Evolutionary conservation across 2,113 vertebrate genomes (phyloP), one percentile per base, ranked within the genome.

Genomic region (Eurystomus gularis): DNA sequence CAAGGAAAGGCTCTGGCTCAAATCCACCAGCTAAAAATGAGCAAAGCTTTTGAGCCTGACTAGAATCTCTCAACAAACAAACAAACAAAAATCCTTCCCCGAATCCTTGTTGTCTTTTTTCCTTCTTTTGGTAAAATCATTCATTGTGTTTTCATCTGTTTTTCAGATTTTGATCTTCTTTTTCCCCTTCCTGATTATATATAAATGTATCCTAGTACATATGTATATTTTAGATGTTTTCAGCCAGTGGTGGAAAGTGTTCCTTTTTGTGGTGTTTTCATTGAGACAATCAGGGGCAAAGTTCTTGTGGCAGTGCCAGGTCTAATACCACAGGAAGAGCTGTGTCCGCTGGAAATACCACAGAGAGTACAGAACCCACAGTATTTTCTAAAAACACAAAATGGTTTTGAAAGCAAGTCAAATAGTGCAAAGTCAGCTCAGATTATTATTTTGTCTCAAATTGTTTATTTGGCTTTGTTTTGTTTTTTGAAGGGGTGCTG

Each of bases 321-420:
- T 97, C 93, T 82, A 94, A 96, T 97, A 96, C 96, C 96, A 96
- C 97, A 97, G 97, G 97, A 97, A 97, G 87, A 97, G 80, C 96
- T 92, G 95, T 96, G 96, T 97, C 97, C 96, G 33, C 97, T 97
- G 96, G 93, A 97, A 97, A 91, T 91, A 81, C 93, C 97, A 94
- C 72, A 62, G 93, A 76, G 89, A 94, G 66, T n/a, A 92, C 94
- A 94, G 94, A 96, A 97, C 91, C 91, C 94, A 0, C 96, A 85
- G 95, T 31, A 90, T 96, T 97, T 96, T 96, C 93, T 94, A 52
- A 96, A 97, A 96, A 93, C 96, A 95, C 31, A 88, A 44, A 65
- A 91, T 75, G 82, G 83, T 91, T 94, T 94, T 83, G 91, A 95
- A 95, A 91, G 83, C 80, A 82, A 71, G 80, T 71, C 51, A 76